phyloP scores from a whole-genome alignment of 2,797 vertebrate genomes.

The Cyprinodon diabolis region DNA sequence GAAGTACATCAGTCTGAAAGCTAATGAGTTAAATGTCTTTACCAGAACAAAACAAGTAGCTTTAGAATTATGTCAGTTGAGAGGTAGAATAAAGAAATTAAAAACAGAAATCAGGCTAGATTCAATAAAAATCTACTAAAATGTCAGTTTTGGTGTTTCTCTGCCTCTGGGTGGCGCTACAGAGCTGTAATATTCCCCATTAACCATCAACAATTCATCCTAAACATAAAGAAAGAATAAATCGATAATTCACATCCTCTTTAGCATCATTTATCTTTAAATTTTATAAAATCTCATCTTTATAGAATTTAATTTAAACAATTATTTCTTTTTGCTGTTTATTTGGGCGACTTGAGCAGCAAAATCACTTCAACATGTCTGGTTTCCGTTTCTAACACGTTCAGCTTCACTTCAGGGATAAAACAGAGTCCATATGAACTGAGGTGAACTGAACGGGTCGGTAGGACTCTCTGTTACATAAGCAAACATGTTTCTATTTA shows the following conservation, averaged over 20 bases:
- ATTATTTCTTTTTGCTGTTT: neutral
- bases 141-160: too few species aligned
- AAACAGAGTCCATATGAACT: neutral
- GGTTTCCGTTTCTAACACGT: neutral
- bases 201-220: neutral
- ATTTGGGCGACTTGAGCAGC: neutral
- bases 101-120: neutral
- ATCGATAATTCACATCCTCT: neutral
- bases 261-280: neutral
- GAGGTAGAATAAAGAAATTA: neutral
- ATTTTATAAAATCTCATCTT: neutral
- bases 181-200: neutral
- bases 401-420: neutral
- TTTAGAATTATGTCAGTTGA: neutral
- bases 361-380: neutral
- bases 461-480: constrained; percentile 2
- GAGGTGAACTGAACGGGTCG: neutral
- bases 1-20: neutral
- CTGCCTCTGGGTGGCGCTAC: neutral
- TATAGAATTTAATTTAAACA: neutral
- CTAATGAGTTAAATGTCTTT: too few species aligned
- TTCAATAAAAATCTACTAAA: neutral
- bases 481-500: constrained; percentile 6
- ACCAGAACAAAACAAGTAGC: neutral
- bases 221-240: neutral